Percentiles rank a stretch among this genome's conserved stretches.
phyloP scores from a whole-genome alignment of 2,888 invertebrate genomes.

The Leptopilina drosophilae region DNA sequence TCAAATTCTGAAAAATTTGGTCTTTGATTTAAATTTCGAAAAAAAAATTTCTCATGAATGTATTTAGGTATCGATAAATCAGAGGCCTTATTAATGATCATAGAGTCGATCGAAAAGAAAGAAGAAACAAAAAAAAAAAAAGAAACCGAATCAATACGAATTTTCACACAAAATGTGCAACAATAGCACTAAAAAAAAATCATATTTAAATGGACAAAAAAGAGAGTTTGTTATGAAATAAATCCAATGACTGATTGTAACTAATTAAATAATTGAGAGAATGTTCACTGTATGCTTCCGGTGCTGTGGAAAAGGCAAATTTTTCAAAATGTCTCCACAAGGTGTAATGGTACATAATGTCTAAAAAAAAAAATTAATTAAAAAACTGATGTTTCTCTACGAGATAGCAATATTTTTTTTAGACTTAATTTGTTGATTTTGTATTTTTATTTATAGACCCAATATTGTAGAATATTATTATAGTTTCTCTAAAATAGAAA shows the following conservation, averaged over 20 bases:
- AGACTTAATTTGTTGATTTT: conserved; percentile 43
- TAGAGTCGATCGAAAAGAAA: conserved; percentile 49
- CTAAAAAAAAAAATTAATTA: conserved; percentile 45
- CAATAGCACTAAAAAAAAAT: conserved; percentile 16
- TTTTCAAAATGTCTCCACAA: conserved; percentile 22
- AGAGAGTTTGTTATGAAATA: conserved; percentile 70
- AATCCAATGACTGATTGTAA: conserved; percentile 73
- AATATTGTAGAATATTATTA: not conserved
- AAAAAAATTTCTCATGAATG: conserved; percentile 40
- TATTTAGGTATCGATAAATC: conserved; percentile 53
- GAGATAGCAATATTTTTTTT: conserved; percentile 40
- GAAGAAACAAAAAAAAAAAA: too few species aligned
- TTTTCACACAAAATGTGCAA: conserved; percentile 48
- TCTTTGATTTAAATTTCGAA: conserved; percentile 35
- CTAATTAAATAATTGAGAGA: conserved; percentile 67
- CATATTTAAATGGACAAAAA: conserved; percentile 20
- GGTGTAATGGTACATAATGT: conserved; percentile 35
- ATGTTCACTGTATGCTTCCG: conserved; percentile 72
- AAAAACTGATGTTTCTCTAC: conserved; percentile 45
- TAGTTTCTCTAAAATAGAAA: not conserved
- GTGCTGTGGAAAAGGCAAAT: conserved; percentile 50
- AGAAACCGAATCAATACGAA: conserved; percentile 46
- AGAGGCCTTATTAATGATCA: conserved; percentile 68
- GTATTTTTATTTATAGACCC: conserved; percentile 17
- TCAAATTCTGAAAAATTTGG: not conserved